phyloP scores from a whole-genome alignment of 1,140 invertebrate genomes.

The Camponotus floridanus region DNA sequence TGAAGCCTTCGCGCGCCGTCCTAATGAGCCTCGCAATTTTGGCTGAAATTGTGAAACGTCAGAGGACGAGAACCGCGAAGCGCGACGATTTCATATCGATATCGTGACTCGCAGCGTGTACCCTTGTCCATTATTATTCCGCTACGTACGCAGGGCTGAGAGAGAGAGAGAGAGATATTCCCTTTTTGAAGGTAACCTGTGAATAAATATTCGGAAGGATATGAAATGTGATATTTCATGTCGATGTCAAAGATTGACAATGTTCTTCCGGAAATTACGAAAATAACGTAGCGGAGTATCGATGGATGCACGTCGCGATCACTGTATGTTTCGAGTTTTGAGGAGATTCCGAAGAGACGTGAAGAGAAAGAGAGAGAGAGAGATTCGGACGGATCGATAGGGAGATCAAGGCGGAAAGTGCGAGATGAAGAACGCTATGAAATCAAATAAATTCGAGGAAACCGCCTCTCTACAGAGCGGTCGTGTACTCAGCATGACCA shows the following conservation, averaged over 20 bases:
- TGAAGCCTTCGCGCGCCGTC: slow-evolving; percentile 30
- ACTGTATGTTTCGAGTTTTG: slow-evolving; percentile 31
- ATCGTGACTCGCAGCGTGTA: slow-evolving; percentile 45
- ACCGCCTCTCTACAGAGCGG: slow-evolving; percentile 18
- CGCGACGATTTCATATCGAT: slow-evolving; percentile 60
- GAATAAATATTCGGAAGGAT: slow-evolving; percentile 11
- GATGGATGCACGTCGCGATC: slow-evolving; percentile 33
- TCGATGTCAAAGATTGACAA: background rate
- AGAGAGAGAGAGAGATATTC: slow-evolving; percentile 23
- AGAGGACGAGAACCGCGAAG: slow-evolving; percentile 30
- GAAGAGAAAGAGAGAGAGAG: slow-evolving; percentile 20
- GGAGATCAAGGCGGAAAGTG: slow-evolving; percentile 5
- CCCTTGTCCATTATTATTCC: slow-evolving; percentile 62
- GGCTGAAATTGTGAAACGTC: slow-evolving; percentile 7
- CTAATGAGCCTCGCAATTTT: slow-evolving; percentile 51
- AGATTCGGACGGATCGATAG: slow-evolving; percentile 34
- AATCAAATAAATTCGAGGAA: slow-evolving; percentile 33
- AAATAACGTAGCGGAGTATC: slow-evolving; percentile 21
- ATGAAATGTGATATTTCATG: background rate
- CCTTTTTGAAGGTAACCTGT: background rate
- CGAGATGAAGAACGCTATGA: slow-evolving; percentile 16
- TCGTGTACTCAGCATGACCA: slow-evolving; percentile 18
- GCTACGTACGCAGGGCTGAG: no score
- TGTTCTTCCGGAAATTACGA: background rate
- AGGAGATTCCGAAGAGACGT: slow-evolving; percentile 43